phyloP scores from a whole-genome alignment of 2,888 invertebrate species.

The Agrilus biguttatus region DNA sequence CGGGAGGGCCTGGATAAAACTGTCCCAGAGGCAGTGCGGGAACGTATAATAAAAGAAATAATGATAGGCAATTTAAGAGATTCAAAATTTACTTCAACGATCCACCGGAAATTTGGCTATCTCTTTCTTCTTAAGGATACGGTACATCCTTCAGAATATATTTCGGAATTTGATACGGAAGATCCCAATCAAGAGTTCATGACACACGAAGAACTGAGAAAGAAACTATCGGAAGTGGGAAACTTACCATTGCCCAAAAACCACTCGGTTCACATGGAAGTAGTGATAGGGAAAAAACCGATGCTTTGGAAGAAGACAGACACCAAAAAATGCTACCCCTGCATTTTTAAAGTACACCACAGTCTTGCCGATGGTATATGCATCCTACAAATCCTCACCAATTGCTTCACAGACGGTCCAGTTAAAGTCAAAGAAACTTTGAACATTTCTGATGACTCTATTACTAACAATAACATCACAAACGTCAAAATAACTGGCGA shows the following conservation, averaged over 20 bases:
- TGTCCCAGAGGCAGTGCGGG: background rate
- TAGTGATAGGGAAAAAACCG: slow-evolving; percentile 28
- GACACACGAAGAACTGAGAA: slow-evolving; percentile 21
- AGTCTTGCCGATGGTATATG: slow-evolving; percentile 40
- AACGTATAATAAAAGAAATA: background rate
- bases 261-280: slow-evolving; percentile 37
- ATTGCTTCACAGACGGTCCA: slow-evolving; percentile 2
- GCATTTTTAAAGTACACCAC: slow-evolving; percentile 41
- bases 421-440: background rate
- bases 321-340: slow-evolving; percentile 17
- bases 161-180: background rate
- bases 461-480: too few species aligned
- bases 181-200: slow-evolving; percentile 5
- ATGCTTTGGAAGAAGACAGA: slow-evolving; percentile 11
- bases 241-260: slow-evolving; percentile 32
- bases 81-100: slow-evolving; percentile 4
- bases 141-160: slow-evolving; percentile 16
- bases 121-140: slow-evolving; percentile 34
- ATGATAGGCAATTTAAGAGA: background rate
- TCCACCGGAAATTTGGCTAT: slow-evolving; percentile 30
- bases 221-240: slow-evolving; percentile 27
- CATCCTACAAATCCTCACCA: slow-evolving; percentile 30
- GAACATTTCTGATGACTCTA: too few species aligned
- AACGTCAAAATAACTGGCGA: too few species aligned
- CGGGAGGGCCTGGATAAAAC: background rate